These are phyloP conservation scores for Brachyhypopomus gauderio DNA, from an alignment of 2,113 vertebrate genomes.

Conservation along the genomic window DNA sequence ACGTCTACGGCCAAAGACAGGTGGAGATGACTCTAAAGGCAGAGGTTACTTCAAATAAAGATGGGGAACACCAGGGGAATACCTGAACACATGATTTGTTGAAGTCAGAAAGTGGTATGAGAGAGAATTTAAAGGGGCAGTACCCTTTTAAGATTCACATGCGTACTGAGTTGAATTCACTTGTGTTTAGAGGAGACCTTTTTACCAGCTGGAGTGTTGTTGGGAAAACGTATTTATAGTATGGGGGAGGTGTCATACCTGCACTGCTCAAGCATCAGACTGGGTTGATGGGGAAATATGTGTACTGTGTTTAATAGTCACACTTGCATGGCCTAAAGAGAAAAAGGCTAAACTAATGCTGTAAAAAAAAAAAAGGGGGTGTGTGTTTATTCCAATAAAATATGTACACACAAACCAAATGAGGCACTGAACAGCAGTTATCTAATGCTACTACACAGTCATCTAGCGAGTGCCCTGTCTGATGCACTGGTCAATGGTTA, in stretches of 20 bases:
- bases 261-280: slow-evolving; percentile 54
- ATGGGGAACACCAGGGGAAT: slow-evolving; percentile 48
- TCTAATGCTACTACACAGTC: neutral
- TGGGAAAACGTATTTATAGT: slow-evolving; percentile 61
- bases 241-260: slow-evolving; percentile 31
- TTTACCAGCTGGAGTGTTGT: slow-evolving; percentile 70
- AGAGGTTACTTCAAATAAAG: slow-evolving; percentile 73
- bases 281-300: neutral
- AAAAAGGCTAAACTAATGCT: neutral
- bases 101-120: slow-evolving; percentile 51
- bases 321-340: neutral
- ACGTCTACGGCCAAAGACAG: neutral
- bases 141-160: slow-evolving; percentile 62
- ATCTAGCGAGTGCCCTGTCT: neutral
- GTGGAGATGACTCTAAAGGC: neutral
- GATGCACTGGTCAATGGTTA: slow-evolving; percentile 7
- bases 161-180: slow-evolving; percentile 33
- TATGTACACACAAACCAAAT: slow-evolving; percentile 34
- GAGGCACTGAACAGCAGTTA: neutral
- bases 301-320: neutral
- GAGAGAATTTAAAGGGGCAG: slow-evolving; percentile 69
- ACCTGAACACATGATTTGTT: slow-evolving; percentile 39
- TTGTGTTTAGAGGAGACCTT: slow-evolving; percentile 47
- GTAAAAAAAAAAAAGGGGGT: neutral
- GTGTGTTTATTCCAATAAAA: slow-evolving; percentile 31